Base-by-base conservation (phyloP, 2,888 invertebrate genomes). In the Pycnomerus fuliginosus region DNA sequence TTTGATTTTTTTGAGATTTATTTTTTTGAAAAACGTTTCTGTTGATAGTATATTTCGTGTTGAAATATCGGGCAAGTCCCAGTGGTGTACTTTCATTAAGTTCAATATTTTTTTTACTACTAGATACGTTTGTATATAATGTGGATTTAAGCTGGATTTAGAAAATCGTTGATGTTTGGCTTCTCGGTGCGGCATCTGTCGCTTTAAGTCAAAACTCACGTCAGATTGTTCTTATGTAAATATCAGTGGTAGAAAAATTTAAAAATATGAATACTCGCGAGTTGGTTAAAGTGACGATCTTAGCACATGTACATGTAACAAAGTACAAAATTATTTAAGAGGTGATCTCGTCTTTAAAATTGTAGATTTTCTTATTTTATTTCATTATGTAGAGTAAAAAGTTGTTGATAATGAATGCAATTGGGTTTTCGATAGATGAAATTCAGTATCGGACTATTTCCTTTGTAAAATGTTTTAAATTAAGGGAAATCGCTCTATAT, bases 321-420 rank as follows among this genome's bases (percentile, higher is more conserved):
- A 68, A 70, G 70, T 70, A 70, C 70, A 70, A 70, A 70, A 69
- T 70, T 69, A 65, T 67, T 67, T 67, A 65, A 67, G 65, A 64
- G 65, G 64, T 67, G 70, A 70, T 70, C 70, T 71, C 70, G 65
- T 64, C 56, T 65, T 64, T 62, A 56, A 39, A 52, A 52, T 54
- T 62, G 56, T 54, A 64, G 61, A 57, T 52, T 56, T 54, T 63
- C 65, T 65, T 58, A 56, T 58, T 61, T 59, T 60, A 51, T 52
- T 61, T 60, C 53, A 56, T 54, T 59, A 56, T 53, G 42, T 25
- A 56, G 57, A 61, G 57, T 46, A n/a, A n/a, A n/a, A n/a, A n/a
- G n/a, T n/a, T n/a, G n/a, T n/a, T n/a, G n/a, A n/a, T n/a, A n/a
- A n/a, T n/a, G n/a, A n/a, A n/a, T n/a, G n/a, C n/a, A n/a, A n/a